A percentile compares a stretch with the other conserved stretches of the same genome.
phyloP scores from a whole-genome alignment of 2,797 vertebrate species.

The Clarias platycephalus region DNA sequence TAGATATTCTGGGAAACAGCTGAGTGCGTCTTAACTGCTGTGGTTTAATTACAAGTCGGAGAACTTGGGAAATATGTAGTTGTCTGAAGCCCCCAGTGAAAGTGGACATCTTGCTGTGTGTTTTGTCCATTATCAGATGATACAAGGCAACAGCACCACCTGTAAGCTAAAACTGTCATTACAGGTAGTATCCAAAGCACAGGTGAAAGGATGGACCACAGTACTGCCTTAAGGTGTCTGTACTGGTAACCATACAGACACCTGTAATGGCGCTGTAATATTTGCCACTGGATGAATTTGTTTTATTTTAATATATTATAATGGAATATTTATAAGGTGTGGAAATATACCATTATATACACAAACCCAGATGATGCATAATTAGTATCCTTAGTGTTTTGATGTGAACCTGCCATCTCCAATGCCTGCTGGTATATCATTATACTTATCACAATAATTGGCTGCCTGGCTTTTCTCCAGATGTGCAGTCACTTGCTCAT shows the following conservation, averaged over 20 bases:
- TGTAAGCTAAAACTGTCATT: conserved; percentile 67
- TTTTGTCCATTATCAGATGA: conserved; percentile 25
- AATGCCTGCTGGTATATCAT: not conserved
- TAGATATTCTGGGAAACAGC: conserved; percentile 2
- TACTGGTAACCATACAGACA: not conserved
- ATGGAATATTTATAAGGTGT: not conserved
- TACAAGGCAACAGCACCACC: conserved; percentile 75
- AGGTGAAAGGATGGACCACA: not conserved
- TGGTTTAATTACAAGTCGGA: not conserved
- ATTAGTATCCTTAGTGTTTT: no score
- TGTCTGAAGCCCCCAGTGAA: not conserved
- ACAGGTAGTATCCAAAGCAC: conserved; percentile 46
- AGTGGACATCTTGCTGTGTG: not conserved
- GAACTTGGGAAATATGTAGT: not conserved
- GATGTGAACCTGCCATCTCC: no score
- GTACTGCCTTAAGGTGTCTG: not conserved
- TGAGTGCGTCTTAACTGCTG: not conserved
- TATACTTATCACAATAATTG: conserved; percentile 14
- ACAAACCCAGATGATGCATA: no score
- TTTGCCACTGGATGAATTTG: not conserved
- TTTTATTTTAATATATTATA: not conserved
- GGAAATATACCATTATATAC: no score
- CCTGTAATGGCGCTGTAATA: not conserved
- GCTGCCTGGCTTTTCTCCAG: conserved; percentile 8
- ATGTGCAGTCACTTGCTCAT: not conserved